Conservation (phyloP, 2,888 invertebrate genomes). For the Drosophila borealis region DNA sequence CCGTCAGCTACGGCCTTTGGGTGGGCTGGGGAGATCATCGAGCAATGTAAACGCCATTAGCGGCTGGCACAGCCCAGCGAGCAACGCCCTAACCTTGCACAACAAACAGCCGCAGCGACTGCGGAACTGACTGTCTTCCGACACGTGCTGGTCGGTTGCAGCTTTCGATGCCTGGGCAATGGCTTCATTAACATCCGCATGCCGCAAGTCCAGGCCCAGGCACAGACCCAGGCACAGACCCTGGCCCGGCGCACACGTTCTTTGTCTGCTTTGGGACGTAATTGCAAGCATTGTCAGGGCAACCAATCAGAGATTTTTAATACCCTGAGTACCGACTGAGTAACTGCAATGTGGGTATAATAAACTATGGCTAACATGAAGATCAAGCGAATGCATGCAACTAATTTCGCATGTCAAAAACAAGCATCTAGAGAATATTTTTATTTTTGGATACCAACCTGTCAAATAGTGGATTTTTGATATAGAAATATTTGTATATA, state of each 20-base stretch:
- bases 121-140: slow-evolving; percentile 25
- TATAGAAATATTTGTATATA: too few relatives aligned
- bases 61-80: slow-evolving; percentile 25
- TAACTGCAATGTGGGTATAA: neutral
- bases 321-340: slow-evolving; percentile 7
- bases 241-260: slow-evolving; percentile 11
- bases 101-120: slow-evolving; percentile 35
- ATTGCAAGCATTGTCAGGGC: slow-evolving; percentile 21
- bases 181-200: slow-evolving; percentile 67
- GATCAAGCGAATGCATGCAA: too few relatives aligned
- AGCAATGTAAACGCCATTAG: slow-evolving; percentile 63
- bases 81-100: slow-evolving; percentile 73
- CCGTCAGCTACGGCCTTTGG: slow-evolving; percentile 6
- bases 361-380: neutral
- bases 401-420: too few relatives aligned
- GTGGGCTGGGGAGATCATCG: neutral
- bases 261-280: slow-evolving; percentile 30
- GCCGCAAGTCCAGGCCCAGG: slow-evolving; percentile 1
- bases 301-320: slow-evolving; percentile 15
- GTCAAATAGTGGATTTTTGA: too few relatives aligned
- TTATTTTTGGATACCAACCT: too few relatives aligned
- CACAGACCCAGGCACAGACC: neutral
- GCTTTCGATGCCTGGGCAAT: slow-evolving; percentile 59
- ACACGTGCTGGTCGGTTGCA: slow-evolving; percentile 64
- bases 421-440: too few relatives aligned